Conservation (phyloP, 2,888 invertebrate species). For the Ophion obscuratus region DNA sequence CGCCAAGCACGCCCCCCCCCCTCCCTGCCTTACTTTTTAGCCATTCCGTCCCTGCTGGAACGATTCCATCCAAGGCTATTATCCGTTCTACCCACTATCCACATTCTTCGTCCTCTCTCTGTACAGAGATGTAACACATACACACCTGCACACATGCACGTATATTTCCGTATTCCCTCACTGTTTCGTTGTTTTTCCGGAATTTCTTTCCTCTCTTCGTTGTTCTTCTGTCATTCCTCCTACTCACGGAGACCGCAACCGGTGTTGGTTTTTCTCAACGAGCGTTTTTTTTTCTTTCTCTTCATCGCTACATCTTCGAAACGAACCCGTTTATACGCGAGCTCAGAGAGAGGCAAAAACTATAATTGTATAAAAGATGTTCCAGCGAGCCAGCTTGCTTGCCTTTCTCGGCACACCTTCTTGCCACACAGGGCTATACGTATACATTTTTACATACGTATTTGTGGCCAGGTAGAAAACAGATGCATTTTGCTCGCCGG, state of each 20-base stretch:
- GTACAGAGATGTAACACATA: constrained; percentile 51
- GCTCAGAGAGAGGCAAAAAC: constrained; percentile 76
- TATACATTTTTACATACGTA: not conserved
- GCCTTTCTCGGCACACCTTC: constrained; percentile 22
- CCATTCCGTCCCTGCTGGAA: constrained; percentile 68
- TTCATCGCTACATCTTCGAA: constrained; percentile 74
- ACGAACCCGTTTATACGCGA: constrained; percentile 64
- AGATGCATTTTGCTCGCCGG: constrained; percentile 6
- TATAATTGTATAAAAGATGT: constrained; percentile 81
- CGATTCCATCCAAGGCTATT: constrained; percentile 81
- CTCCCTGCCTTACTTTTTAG: not conserved
- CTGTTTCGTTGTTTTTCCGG: constrained; percentile 66
- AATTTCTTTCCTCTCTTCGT: constrained; percentile 44
- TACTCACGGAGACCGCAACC: constrained; percentile 50
- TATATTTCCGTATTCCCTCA: constrained; percentile 56
- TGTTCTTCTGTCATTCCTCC: constrained; percentile 59
- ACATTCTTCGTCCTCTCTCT: constrained; percentile 60
- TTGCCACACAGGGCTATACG: constrained; percentile 10
- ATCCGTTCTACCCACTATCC: constrained; percentile 71
- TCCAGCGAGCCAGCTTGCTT: constrained; percentile 58
- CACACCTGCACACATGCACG: constrained; percentile 37
- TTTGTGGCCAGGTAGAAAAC: constrained; percentile 24
- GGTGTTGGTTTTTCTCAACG: constrained; percentile 54
- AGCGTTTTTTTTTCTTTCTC: constrained; percentile 63
- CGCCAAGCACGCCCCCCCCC: constrained; percentile 51